phyloP scores from a whole-genome alignment of 1,140 invertebrate species.

The Cyclina sinensis region DNA sequence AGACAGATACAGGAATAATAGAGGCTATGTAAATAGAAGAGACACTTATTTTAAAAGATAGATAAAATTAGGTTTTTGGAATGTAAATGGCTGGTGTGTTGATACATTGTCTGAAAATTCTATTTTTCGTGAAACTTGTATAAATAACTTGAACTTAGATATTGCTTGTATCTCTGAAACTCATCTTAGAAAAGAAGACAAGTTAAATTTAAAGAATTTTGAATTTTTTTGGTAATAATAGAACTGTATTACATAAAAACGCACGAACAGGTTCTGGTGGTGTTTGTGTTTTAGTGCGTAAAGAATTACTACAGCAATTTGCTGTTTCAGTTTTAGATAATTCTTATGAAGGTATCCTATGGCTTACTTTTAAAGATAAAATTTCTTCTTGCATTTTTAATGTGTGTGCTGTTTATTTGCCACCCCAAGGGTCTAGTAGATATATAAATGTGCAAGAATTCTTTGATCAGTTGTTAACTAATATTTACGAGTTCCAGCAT shows the following conservation, averaged over 20 bases:
- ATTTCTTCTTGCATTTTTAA: not conserved
- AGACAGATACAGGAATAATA: not conserved
- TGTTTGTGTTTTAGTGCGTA: conserved; percentile 18
- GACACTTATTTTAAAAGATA: too few relatives aligned
- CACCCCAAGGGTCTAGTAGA: too few relatives aligned
- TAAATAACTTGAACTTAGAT: not conserved
- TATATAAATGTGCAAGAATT: too few relatives aligned
- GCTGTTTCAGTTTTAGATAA: too few relatives aligned
- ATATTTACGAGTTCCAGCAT: too few relatives aligned
- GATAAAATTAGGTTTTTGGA: not conserved
- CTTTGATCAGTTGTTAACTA: too few relatives aligned
- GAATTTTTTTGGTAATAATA: conserved; percentile 16
- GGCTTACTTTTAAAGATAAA: conserved; percentile 40
- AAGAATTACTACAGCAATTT: not conserved
- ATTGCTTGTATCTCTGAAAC: conserved; percentile 31
- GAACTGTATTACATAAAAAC: conserved; percentile 2
- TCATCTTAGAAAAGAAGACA: too few relatives aligned
- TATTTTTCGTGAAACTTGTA: not conserved
- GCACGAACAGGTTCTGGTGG: conserved; percentile 5
- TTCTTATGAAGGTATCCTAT: conserved; percentile 57
- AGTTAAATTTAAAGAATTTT: conserved; percentile 1
- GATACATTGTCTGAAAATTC: not conserved
- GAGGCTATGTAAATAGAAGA: not conserved
- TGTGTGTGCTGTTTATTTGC: too few relatives aligned
- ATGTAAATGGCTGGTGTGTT: too few relatives aligned